A percentile compares a stretch with the other conserved stretches of the same genome.
Evolutionary conservation across 2,888 invertebrate species (phyloP).

Genomic region (Cremastobaeus sp.): DNA sequence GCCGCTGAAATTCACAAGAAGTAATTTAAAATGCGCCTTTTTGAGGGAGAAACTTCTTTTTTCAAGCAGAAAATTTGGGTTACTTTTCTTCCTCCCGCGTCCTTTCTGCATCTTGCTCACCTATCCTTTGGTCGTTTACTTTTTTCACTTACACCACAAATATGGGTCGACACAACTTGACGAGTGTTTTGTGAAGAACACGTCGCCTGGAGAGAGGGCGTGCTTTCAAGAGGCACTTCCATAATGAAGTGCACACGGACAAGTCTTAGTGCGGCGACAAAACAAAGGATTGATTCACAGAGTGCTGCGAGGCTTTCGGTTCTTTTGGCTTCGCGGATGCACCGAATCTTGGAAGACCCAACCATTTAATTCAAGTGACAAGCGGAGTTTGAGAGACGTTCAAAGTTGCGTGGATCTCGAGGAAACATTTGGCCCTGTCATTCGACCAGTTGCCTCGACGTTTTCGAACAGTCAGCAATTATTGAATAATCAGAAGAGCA

Average conservation of each 20-base stretch:
- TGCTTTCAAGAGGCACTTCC: constrained; percentile 58
- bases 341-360: constrained; percentile 25
- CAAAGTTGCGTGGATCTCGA: no score
- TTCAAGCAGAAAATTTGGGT: no score
- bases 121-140: neutral
- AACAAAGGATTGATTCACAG: constrained; percentile 67
- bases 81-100: neutral
- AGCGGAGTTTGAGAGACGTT: no score
- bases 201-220: constrained; percentile 35
- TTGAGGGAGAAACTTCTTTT: no score
- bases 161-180: constrained; percentile 48
- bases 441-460: neutral
- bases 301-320: constrained; percentile 59
- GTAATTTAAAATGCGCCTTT: no score
- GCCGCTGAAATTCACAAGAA: no score
- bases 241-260: constrained; percentile 58
- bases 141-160: constrained; percentile 30
- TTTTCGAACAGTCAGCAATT: no score
- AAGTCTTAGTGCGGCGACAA: constrained; percentile 56
- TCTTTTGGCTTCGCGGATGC: constrained; percentile 15
- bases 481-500: no score
- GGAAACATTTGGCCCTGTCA: constrained; percentile 19
- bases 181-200: constrained; percentile 58
- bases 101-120: neutral
- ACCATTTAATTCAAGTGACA: constrained; percentile 21